Base-by-base conservation (phyloP, 2,113 vertebrate species). In the Phylloscopus whistleri region DNA sequence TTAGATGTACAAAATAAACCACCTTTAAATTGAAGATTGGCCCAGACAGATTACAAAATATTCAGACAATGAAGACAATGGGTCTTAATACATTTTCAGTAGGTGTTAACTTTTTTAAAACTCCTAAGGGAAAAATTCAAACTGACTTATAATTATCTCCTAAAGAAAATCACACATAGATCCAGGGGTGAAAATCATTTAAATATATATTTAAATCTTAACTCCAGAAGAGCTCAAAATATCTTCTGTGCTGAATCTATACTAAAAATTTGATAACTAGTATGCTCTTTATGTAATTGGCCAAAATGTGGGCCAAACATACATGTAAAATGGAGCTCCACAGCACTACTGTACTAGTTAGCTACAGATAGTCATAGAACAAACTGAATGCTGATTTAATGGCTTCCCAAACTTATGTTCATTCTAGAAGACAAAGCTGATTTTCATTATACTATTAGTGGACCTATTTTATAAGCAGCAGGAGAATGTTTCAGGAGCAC, bases 61-160 rank as follows among this genome's bases (percentile, higher is more conserved):
- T 76, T 91, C 81, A 96, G 78, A 93, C 87, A 95, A 93, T 89
- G 74, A 95, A 95, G 66, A 97, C 90, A 93, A 91, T 84, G 51
- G 46, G 52, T 87, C 69, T 95, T 76, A 87, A 94, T 56, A 75
- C 11, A 43, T 23, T 89, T 89, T 86, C 62, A 87, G 87, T 82
- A 93, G 81, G 84, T 93, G 84, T 75, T 89, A 93, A 48, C 28
- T 53, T 76, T 91, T 89, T 94, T 66, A 73, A 95, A 73, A 18
- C 33, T n/a, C 89, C 18, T 10, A 13, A 89, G 81, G 89, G 66
- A 56, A 92, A 82, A 92, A 79, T 72, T 91, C 69, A 91, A 79
- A 84, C 60, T 64, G 74, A 44, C 69, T 86, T 90, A 69, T 51
- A 94, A 89, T 94, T 92, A 89, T 56, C 35, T 84, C 46, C 52